Evolutionary conservation across 2,113 vertebrate species (phyloP).

Genomic region (Gasterosteus nipponicus): DNA sequence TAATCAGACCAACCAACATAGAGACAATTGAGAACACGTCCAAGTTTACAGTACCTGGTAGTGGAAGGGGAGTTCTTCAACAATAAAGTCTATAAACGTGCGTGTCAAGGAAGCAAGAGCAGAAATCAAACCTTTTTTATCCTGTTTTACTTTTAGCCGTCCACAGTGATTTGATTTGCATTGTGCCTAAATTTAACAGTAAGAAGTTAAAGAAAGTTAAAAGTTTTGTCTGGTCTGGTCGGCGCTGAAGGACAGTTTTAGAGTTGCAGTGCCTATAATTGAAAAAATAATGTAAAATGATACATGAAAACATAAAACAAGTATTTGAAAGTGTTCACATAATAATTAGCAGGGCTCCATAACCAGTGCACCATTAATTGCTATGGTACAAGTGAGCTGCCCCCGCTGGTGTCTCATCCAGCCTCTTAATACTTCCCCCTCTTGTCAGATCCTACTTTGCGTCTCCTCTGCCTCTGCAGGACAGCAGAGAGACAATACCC

Average conservation of each 20-base stretch:
- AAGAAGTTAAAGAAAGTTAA: neutral
- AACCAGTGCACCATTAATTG: slow-evolving; percentile 7
- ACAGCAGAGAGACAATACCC: slow-evolving; percentile 72
- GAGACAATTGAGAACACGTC: too few relatives aligned
- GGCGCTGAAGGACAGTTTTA: neutral
- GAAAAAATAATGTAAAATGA: neutral
- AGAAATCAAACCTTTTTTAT: neutral
- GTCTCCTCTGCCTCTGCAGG: slow-evolving; percentile 54
- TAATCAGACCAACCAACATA: too few relatives aligned
- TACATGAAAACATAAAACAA: neutral
- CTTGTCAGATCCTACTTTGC: slow-evolving; percentile 33
- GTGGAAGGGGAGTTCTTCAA: too few relatives aligned
- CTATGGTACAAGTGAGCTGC: neutral
- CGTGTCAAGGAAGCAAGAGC: too few relatives aligned
- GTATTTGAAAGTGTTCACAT: neutral
- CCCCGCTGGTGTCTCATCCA: slow-evolving; percentile 51
- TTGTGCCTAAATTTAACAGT: neutral
- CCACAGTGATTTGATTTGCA: neutral
- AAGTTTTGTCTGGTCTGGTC: neutral
- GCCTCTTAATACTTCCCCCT: slow-evolving; percentile 51
- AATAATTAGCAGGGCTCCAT: neutral
- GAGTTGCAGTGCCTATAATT: neutral
- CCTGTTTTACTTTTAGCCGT: neutral
- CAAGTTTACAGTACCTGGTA: too few relatives aligned
- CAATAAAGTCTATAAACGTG: too few relatives aligned